A percentile compares a stretch with the other conserved stretches of the same genome.
These are phyloP conservation scores for Phlogophora meticulosa DNA, from an alignment of 2,888 invertebrate genomes.

Conservation along the genomic window DNA sequence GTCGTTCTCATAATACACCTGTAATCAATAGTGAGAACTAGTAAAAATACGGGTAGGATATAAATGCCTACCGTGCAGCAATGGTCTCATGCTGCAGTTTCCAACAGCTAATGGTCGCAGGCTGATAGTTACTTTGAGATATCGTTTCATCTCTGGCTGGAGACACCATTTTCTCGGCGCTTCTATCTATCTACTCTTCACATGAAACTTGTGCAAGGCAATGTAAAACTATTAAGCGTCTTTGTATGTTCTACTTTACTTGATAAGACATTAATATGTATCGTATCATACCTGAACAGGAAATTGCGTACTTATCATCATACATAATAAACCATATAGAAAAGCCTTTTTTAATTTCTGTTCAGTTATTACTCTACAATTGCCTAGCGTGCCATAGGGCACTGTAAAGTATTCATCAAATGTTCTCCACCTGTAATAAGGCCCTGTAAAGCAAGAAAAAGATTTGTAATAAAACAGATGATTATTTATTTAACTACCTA, in stretches of 20 bases:
- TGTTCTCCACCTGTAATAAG: constrained; percentile 95
- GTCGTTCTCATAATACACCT: constrained; percentile 93
- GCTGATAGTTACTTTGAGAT: too few species aligned
- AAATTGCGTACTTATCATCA: constrained; percentile 90
- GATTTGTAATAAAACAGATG: constrained; percentile 16
- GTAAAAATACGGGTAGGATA: neutral
- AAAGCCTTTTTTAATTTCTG: constrained; percentile 92
- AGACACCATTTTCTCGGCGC: too few species aligned
- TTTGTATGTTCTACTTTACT: too few species aligned
- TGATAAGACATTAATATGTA: neutral
- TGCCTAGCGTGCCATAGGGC: constrained; percentile 89
- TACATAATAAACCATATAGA: constrained; percentile 90
- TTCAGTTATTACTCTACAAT: constrained; percentile 91
- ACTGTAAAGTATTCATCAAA: constrained; percentile 93
- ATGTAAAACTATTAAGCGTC: too few species aligned
- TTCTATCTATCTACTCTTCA: too few species aligned
- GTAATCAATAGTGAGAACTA: constrained; percentile 71
- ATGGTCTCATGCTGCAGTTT: neutral
- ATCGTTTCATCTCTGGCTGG: too few species aligned
- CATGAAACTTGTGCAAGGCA: too few species aligned
- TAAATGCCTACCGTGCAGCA: too few species aligned
- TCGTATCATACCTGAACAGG: constrained; percentile 84
- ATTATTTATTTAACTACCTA: neutral
- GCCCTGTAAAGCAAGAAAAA: constrained; percentile 92
- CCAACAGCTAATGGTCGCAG: too few species aligned